Evolutionary conservation across 2,888 invertebrate species (phyloP).

Genomic region (Drosophila planitibia): DNA sequence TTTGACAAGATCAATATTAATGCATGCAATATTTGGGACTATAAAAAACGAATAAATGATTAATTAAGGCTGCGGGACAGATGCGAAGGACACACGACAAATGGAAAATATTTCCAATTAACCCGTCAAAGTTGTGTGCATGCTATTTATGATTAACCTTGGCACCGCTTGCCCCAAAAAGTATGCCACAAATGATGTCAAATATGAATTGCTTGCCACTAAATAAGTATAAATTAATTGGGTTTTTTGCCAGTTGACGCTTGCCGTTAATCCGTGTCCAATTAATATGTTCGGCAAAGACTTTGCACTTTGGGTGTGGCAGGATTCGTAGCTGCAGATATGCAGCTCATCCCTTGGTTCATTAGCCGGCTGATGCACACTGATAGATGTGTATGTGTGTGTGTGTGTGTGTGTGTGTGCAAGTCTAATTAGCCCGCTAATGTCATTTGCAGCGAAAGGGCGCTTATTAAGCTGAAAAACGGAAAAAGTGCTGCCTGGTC

Average conservation of each 20-base stretch:
- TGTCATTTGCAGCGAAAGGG: conserved; percentile 70
- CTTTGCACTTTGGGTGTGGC: conserved; percentile 13
- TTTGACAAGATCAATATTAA: background rate
- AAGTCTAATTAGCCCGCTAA: conserved; percentile 77
- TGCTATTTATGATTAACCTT: background rate
- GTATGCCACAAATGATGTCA: conserved; percentile 11
- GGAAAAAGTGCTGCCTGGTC: conserved; percentile 67
- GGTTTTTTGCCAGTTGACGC: conserved; percentile 1
- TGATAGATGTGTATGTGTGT: conserved; percentile 34
- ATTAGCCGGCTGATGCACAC: conserved; percentile 38
- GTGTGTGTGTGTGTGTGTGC: conserved; percentile 21
- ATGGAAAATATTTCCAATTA: background rate
- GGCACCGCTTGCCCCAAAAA: conserved; percentile 11
- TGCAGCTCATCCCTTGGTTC: conserved; percentile 33
- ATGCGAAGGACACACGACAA: background rate
- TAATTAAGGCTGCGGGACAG: background rate
- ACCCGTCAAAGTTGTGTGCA: background rate
- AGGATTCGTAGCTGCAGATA: conserved; percentile 18
- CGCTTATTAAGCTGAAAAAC: conserved; percentile 77
- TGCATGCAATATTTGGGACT: background rate
- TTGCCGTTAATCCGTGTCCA: conserved; percentile 26
- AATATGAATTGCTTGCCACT: conserved; percentile 10
- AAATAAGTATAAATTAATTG: conserved; percentile 41
- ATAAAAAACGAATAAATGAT: background rate
- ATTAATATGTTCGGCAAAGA: conserved; percentile 19